Evolutionary conservation across 2,113 vertebrate species (phyloP).

Genomic region (Lophius piscatorius): DNA sequence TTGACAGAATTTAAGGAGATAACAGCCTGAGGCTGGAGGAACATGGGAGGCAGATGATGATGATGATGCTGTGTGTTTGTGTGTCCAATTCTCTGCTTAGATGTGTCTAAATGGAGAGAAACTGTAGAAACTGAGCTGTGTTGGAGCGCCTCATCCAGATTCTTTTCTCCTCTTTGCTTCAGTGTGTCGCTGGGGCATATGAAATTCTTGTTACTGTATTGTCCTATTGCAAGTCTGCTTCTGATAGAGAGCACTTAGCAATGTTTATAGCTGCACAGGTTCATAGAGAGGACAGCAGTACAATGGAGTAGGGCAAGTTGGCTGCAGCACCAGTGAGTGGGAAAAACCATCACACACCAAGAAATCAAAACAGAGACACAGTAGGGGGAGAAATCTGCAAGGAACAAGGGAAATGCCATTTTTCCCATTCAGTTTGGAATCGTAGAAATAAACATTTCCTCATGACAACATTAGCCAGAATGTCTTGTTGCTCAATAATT

Average conservation of each 20-base stretch:
- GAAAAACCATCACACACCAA: slow-evolving; percentile 62
- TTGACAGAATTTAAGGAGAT: slow-evolving; percentile 42
- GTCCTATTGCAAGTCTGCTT: slow-evolving; percentile 59
- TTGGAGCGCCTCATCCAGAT: slow-evolving; percentile 55
- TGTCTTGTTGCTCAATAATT: slow-evolving; percentile 39
- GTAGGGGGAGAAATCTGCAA: slow-evolving; percentile 33
- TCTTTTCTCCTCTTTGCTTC: slow-evolving; percentile 32
- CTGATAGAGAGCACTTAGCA: slow-evolving; percentile 73
- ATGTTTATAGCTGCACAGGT: slow-evolving; percentile 75
- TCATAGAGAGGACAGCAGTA: slow-evolving; percentile 78
- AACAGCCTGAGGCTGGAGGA: slow-evolving; percentile 42
- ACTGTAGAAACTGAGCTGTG: slow-evolving; percentile 58
- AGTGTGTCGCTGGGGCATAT: slow-evolving; percentile 43
- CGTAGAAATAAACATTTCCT: slow-evolving; percentile 61
- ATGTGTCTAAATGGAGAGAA: slow-evolving; percentile 44
- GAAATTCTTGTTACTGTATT: slow-evolving; percentile 74
- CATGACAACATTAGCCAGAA: slow-evolving; percentile 47
- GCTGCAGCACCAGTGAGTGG: slow-evolving; percentile 62
- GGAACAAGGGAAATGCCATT: slow-evolving; percentile 63
- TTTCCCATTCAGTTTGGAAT: slow-evolving; percentile 43
- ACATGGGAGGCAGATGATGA: slow-evolving; percentile 31
- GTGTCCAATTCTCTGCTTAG: slow-evolving; percentile 28
- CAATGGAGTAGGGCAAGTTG: slow-evolving; percentile 65
- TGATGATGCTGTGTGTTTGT: neutral
- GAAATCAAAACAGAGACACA: slow-evolving; percentile 65